These are phyloP conservation scores for Pollimyrus isidori DNA, from an alignment of 2,113 vertebrate genomes.

Conservation along the genomic window DNA sequence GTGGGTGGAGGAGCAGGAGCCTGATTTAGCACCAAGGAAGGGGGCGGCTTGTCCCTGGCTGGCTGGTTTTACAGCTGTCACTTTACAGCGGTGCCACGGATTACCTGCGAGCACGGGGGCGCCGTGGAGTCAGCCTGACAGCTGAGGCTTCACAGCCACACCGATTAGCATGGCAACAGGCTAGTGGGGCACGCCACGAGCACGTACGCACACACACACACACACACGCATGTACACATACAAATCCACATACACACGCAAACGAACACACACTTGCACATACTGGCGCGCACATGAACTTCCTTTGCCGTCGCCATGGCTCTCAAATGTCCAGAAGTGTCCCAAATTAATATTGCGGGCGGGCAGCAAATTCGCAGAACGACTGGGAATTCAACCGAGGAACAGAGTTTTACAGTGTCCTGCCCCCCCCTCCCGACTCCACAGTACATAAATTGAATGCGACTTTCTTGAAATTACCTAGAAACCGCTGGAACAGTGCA, in stretches of 20 bases:
- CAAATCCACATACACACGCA: not conserved
- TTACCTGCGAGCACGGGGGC: not conserved
- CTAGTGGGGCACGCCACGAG: not conserved
- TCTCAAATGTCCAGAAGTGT: constrained; percentile 24
- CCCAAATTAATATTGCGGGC: constrained; percentile 23
- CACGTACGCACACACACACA: not conserved
- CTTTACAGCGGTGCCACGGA: not conserved
- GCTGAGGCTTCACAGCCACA: constrained; percentile 10
- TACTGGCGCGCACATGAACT: not conserved
- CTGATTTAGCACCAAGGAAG: not conserved
- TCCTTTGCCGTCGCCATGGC: constrained; percentile 15
- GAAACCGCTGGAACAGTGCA: not conserved
- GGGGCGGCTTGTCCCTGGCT: not conserved
- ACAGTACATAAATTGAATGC: not conserved
- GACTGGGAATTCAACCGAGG: not conserved
- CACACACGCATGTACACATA: not conserved
- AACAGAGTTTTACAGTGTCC: not conserved
- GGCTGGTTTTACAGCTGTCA: constrained; percentile 8
- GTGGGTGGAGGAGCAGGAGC: not conserved
- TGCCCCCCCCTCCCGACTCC: not conserved
- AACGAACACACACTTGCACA: too few species aligned
- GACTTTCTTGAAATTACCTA: not conserved
- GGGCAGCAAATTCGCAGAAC: not conserved
- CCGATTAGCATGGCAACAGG: constrained; percentile 17
- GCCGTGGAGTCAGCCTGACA: constrained; percentile 12